A percentile compares a stretch with the other conserved stretches of the same genome.
These are phyloP conservation scores for Eristalis intricaria DNA, from an alignment of 2,888 invertebrate genomes.

Conservation along the genomic window DNA sequence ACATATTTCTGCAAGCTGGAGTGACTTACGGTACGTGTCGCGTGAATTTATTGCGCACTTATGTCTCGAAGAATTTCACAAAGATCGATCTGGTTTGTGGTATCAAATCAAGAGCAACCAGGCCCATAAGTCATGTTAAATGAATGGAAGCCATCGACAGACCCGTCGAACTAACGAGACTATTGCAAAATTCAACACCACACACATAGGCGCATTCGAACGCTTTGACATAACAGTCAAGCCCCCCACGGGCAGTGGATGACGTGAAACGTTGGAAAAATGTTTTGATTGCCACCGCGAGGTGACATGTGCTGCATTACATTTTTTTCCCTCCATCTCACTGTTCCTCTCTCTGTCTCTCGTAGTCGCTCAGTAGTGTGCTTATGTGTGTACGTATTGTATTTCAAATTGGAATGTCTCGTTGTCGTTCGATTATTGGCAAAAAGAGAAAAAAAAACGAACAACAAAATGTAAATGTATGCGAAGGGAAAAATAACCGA, in stretches of 20 bases:
- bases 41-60: not conserved
- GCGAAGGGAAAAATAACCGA: constrained; percentile 29
- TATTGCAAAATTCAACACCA: constrained; percentile 4
- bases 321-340: constrained; percentile 4
- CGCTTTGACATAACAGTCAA: constrained; percentile 4
- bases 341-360: not conserved
- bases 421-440: constrained; percentile 52
- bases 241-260: constrained; percentile 57
- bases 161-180: constrained; percentile 22
- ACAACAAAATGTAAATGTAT: constrained; percentile 44
- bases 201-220: not conserved
- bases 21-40: not conserved
- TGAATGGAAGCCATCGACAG: constrained; percentile 33
- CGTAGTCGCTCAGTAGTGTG: not conserved
- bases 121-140: constrained; percentile 32
- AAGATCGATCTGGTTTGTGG: not conserved
- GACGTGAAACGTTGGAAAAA: constrained; percentile 69
- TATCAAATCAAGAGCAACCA: constrained; percentile 22
- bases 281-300: constrained; percentile 70
- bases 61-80: not conserved
- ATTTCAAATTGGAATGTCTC: constrained; percentile 49
- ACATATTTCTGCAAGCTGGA: not conserved
- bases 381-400: constrained; percentile 45
- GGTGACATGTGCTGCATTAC: constrained; percentile 74
- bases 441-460: constrained; percentile 27